Evolutionary conservation across 2,113 vertebrate species (phyloP).

Genomic region (Colaptes auratus): DNA sequence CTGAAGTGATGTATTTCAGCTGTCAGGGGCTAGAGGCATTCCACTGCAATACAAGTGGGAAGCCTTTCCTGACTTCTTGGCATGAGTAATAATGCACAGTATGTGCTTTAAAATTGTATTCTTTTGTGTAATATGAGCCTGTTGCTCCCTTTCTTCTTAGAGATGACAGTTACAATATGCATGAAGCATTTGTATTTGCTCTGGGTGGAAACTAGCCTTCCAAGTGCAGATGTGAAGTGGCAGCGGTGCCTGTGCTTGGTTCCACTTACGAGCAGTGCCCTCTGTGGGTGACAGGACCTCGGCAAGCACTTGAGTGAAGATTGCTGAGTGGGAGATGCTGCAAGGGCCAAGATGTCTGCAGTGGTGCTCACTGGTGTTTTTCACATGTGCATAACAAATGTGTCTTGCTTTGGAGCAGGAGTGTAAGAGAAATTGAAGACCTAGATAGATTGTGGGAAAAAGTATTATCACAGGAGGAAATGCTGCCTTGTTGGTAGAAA

Average conservation of each 20-base stretch:
- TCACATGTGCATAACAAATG: accelerated
- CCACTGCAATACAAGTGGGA: accelerated
- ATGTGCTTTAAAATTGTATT: accelerated
- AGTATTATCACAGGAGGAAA: background rate
- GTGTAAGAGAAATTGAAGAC: background rate
- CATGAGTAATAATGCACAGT: accelerated
- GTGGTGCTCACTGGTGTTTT: accelerated
- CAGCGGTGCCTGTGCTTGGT: background rate
- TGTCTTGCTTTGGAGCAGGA: background rate
- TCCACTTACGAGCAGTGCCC: background rate
- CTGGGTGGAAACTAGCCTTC: background rate
- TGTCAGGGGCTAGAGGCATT: background rate
- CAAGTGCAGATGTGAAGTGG: accelerated
- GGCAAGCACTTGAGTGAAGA: background rate
- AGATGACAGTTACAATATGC: background rate
- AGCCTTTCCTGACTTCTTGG: background rate
- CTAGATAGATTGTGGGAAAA: accelerated
- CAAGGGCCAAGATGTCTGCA: accelerated
- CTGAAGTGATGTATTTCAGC: background rate
- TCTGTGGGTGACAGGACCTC: background rate
- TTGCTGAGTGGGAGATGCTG: accelerated
- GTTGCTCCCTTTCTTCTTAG: background rate
- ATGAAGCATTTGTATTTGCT: background rate
- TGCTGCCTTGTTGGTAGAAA: background rate
- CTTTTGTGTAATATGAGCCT: background rate